Evolutionary conservation across 2,888 invertebrate species (phyloP).

Genomic region (Nomada lathburiana): DNA sequence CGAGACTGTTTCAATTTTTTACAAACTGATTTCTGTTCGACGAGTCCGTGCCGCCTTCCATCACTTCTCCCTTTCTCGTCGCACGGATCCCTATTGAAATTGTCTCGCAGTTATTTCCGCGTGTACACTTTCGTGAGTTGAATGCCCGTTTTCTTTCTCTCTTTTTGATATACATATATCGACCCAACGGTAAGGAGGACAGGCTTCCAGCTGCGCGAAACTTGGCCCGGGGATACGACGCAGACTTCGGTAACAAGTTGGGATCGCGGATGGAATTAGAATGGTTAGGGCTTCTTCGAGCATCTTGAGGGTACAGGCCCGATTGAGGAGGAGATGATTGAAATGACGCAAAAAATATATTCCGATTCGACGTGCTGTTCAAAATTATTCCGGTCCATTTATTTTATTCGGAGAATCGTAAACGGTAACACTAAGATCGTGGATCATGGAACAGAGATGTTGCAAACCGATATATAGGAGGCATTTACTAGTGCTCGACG

Average conservation of each 20-base stretch:
- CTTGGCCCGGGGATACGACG: conserved; percentile 2
- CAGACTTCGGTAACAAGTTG: conserved; percentile 7
- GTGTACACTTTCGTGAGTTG: no score
- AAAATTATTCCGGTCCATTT: no score
- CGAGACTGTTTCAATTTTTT: conserved; percentile 36
- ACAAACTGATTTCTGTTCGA: no score
- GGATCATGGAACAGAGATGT: background rate
- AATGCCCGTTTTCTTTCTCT: no score
- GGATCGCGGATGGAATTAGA: background rate
- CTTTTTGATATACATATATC: background rate
- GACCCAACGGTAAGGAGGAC: background rate
- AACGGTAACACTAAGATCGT: background rate
- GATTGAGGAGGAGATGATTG: background rate
- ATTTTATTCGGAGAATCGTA: background rate
- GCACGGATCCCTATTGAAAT: background rate
- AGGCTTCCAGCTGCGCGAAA: conserved; percentile 3
- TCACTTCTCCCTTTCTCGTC: background rate
- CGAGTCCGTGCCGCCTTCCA: background rate
- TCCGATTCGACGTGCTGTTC: background rate
- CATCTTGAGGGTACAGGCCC: background rate
- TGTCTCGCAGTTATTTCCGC: no score
- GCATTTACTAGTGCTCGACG: conserved; percentile 44
- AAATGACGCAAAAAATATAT: background rate
- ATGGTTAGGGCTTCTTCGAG: background rate
- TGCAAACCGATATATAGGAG: conserved; percentile 11